A percentile compares a stretch with the other conserved stretches of the same genome.
Evolutionary conservation across 2,797 vertebrate species (phyloP).

Genomic region (Sebastiscus tertius): DNA sequence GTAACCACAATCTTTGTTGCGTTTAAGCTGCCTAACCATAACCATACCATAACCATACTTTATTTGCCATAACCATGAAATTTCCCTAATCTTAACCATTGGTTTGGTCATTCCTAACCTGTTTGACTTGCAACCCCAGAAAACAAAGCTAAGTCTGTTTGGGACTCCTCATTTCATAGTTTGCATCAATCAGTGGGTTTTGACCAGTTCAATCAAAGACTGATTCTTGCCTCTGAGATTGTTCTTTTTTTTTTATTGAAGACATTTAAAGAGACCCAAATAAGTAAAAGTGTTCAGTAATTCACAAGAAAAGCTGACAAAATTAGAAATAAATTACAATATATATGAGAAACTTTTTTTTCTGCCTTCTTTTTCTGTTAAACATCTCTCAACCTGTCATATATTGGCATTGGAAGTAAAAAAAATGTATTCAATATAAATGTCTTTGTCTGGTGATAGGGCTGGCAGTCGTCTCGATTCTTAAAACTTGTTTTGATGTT

Average conservation of each 20-base stretch:
- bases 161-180: too few relatives aligned
- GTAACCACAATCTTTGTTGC: too few relatives aligned
- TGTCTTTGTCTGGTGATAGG: too few relatives aligned
- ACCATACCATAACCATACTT: not conserved
- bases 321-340: not conserved
- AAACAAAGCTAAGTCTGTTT: not conserved
- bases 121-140: not conserved
- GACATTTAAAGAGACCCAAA: not conserved
- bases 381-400: too few relatives aligned
- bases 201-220: too few relatives aligned
- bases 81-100: too few relatives aligned
- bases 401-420: too few relatives aligned
- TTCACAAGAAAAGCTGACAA: not conserved
- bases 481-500: not conserved
- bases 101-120: not conserved
- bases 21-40: not conserved
- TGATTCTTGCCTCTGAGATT: too few relatives aligned
- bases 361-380: too few relatives aligned
- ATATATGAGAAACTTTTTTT: too few relatives aligned
- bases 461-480: rapidly evolving
- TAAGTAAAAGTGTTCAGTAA: not conserved
- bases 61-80: not conserved
- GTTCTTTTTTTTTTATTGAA: rapidly evolving
- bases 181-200: too few relatives aligned
- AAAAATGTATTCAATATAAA: too few relatives aligned